These are phyloP conservation scores for Neopelma chrysocephalum DNA, from an alignment of 2,797 vertebrate species.

Conservation along the genomic window DNA sequence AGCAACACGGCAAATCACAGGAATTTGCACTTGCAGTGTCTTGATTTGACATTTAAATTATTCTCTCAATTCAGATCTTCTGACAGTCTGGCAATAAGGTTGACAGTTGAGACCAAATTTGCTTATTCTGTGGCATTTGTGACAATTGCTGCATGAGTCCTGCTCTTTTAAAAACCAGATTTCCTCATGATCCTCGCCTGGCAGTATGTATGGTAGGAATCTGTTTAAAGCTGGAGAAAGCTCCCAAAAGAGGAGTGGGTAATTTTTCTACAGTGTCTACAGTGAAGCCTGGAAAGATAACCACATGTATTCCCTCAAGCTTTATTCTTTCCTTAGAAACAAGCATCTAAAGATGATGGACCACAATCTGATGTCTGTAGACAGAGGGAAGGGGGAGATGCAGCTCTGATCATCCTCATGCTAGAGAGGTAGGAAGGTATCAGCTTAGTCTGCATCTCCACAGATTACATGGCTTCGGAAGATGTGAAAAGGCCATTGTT, in stretches of 20 bases:
- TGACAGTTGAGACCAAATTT: constrained; percentile 54
- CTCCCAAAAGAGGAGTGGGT: not conserved
- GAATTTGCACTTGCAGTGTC: constrained; percentile 21
- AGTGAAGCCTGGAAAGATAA: constrained; percentile 31
- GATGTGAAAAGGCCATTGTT: not conserved
- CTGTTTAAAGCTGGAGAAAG: constrained; percentile 38
- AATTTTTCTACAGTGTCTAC: not conserved
- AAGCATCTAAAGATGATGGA: constrained; percentile 39
- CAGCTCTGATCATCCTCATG: not conserved
- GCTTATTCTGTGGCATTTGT: constrained; percentile 53
- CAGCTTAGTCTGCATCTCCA: not conserved
- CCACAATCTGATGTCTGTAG: constrained; percentile 30
- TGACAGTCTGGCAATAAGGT: constrained; percentile 54
- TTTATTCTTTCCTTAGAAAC: constrained; percentile 38
- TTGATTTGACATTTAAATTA: constrained; percentile 68
- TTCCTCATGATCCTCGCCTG: constrained; percentile 22
- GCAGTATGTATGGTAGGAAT: not conserved
- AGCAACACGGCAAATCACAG: constrained; percentile 14
- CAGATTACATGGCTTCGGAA: not conserved
- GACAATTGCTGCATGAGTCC: constrained; percentile 17
- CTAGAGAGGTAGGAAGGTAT: not conserved
- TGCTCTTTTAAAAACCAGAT: constrained; percentile 50
- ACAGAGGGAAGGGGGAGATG: not conserved
- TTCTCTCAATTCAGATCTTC: constrained; percentile 50
- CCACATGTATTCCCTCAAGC: constrained; percentile 24